Base-by-base conservation (phyloP, 2,797 vertebrate species). In the Echeneis naucrates region DNA sequence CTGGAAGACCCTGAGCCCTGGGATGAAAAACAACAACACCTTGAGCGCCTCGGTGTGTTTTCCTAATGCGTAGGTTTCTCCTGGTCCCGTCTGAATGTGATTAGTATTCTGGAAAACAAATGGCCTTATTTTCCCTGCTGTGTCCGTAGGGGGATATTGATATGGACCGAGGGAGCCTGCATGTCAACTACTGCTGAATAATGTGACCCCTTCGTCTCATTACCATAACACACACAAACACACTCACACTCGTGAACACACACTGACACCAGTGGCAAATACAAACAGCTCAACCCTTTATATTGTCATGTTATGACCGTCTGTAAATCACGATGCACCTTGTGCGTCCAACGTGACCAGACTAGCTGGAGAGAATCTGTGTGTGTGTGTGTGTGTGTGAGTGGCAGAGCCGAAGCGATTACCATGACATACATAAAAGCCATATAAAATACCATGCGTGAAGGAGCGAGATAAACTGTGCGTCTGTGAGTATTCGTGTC, bases 161-260 rank as follows among this genome's bases (percentile, higher is more conserved):
- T 89, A 88, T 86, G 87, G 83, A 89, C 85, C 86, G 47, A 73
- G 83, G 86, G 83, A 86, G 78, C 40, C 76, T 61, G 82, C 69
- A 72, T 80, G 91, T 91, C 89, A 87, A 83, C 84, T 26, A 69
- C 78, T 47, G 81, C 80, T 85, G 89, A 92, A 90, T 91, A 90
- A 90, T 85, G 89, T 82, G 75, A 87, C 89, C 84, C 64, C 68
- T 66, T 61, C 42, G 57, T 74, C 82, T 85, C 75, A 86, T 90
- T 81, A 88, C 68, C 86, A 90, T 82, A 82, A 75, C 68, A 80
- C 70, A 85, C 66, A 63, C 61, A 75, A 30, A 61, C 44, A 56
- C 48, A 37, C 16, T 11, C 56, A 23, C 42, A 1, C 72, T 0
- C 17, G 9, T 23, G 45, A 40, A 61, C 59, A 71, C 75, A 68